These are phyloP conservation scores for Mus spicilegus DNA, from an alignment of 2,113 vertebrate species.

Conservation along the genomic window DNA sequence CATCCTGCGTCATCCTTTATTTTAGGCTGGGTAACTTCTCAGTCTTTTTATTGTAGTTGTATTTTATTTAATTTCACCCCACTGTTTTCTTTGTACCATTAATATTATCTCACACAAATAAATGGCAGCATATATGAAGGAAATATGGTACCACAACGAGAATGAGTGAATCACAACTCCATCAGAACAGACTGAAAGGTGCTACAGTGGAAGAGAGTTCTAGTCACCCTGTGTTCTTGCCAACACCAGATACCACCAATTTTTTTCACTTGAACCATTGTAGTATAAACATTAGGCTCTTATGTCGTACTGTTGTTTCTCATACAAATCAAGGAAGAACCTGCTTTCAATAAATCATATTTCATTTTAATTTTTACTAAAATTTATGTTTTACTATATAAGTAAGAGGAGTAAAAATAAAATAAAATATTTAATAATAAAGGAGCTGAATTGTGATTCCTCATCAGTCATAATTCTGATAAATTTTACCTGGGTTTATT, in stretches of 20 bases:
- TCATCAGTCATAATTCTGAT: not conserved
- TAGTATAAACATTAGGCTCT: not conserved
- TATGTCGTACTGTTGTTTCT: not conserved
- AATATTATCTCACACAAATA: not conserved
- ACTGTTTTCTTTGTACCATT: not conserved
- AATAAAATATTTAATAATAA: not conserved
- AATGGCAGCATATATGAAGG: not conserved
- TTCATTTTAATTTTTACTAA: not conserved
- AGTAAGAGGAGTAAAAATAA: not conserved
- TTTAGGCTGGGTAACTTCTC: not conserved
- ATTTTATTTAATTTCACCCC: not conserved
- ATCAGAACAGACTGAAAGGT: not conserved
- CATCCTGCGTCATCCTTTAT: not conserved
- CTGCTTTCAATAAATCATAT: not conserved
- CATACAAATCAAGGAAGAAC: not conserved
- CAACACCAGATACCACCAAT: not conserved
- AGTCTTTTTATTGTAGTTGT: not conserved
- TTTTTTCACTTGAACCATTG: conserved; percentile 8
- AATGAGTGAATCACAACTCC: not conserved
- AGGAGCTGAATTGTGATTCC: not conserved
- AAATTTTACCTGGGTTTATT: not conserved
- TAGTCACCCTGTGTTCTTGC: not conserved
- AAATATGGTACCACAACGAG: not conserved
- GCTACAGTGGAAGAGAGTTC: not conserved
- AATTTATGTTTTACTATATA: not conserved